Conservation (phyloP, 2,888 invertebrate genomes). For the Sarcophaga rosellei region DNA sequence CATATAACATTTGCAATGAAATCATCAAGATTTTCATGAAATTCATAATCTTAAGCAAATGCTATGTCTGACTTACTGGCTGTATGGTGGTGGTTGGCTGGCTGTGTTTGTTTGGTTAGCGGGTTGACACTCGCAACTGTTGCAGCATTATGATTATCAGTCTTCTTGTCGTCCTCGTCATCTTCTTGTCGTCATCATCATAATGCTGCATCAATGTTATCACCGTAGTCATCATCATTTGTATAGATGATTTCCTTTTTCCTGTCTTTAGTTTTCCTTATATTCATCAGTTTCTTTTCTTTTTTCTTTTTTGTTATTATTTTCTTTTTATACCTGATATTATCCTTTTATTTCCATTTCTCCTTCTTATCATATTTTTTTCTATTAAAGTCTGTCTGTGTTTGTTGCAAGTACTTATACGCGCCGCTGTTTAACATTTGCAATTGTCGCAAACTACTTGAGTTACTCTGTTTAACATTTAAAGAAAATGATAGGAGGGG, state of each 20-base stretch:
- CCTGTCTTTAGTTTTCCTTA: conserved; percentile 62
- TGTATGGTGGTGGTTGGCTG: neutral
- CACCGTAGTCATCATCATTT: conserved; percentile 61
- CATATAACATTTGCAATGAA: no score
- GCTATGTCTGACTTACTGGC: neutral
- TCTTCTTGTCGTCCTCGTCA: neutral
- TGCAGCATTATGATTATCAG: neutral
- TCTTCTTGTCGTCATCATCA: conserved; percentile 56
- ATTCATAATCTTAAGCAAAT: neutral
- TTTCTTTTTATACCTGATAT: conserved; percentile 10
- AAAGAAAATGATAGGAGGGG: neutral
- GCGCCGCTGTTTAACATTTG: conserved; percentile 55
- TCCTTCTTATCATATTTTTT: conserved; percentile 31
- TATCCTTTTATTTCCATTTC: conserved; percentile 29
- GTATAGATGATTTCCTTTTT: conserved; percentile 69
- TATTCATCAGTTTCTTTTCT: conserved; percentile 26
- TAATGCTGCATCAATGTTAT: conserved; percentile 49
- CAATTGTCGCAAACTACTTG: conserved; percentile 67
- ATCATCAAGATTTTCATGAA: neutral
- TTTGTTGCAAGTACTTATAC: conserved; percentile 38
- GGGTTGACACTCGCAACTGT: neutral
- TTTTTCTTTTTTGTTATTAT: conserved; percentile 37
- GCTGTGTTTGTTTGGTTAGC: neutral
- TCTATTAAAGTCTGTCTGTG: neutral
- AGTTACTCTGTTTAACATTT: conserved; percentile 48